Evolutionary conservation across 2,888 invertebrate species (phyloP).

Genomic region (Orchesella flavescens): DNA sequence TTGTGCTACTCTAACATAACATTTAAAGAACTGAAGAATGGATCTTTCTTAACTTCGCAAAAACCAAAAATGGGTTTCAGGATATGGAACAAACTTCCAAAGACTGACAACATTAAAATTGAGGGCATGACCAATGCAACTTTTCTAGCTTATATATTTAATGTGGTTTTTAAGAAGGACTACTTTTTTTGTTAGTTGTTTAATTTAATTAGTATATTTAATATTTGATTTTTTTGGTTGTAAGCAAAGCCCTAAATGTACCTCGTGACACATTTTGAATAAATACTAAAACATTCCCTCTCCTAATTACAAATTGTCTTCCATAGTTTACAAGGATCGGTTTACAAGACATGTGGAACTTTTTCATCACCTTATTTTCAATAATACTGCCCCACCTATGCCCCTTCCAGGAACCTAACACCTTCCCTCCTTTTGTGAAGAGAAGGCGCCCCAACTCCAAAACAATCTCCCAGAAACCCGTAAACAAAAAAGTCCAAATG

Average conservation of each 20-base stretch:
- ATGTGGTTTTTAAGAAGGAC: too few relatives aligned
- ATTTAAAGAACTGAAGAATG: too few relatives aligned
- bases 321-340: neutral
- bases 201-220: too few relatives aligned
- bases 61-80: too few relatives aligned
- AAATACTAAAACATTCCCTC: neutral
- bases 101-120: too few relatives aligned
- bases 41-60: too few relatives aligned
- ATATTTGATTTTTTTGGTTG: neutral
- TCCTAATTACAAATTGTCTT: neutral
- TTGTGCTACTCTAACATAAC: too few relatives aligned
- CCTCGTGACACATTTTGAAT: neutral
- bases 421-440: neutral
- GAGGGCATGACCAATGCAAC: too few relatives aligned
- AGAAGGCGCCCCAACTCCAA: neutral
- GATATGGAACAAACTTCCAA: too few relatives aligned
- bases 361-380: conserved; percentile 12
- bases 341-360: conserved; percentile 4
- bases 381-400: neutral
- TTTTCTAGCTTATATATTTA: too few relatives aligned
- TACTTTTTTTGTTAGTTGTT: too few relatives aligned
- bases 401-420: conserved; percentile 1
- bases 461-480: neutral
- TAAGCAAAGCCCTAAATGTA: conserved; percentile 17
- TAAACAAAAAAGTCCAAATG: too few relatives aligned